A percentile compares a stretch with the other conserved stretches of the same genome.
phyloP scores from a whole-genome alignment of 2,888 invertebrate species.

The Plebejus argus region DNA sequence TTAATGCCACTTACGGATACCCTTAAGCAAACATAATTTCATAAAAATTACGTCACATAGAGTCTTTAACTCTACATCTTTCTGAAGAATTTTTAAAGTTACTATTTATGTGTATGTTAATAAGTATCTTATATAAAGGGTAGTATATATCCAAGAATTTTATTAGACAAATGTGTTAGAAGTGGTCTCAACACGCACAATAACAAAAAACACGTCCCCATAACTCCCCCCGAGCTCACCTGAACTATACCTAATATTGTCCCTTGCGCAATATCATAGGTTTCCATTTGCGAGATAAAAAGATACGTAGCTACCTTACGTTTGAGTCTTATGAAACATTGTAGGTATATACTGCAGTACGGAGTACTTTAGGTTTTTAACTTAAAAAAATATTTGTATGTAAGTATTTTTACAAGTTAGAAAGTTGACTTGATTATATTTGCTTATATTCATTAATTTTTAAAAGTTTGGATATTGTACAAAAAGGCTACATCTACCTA shows the following conservation, averaged over 20 bases:
- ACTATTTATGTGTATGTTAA: too few relatives aligned
- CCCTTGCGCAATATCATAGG: conserved; percentile 23
- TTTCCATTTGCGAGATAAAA: conserved; percentile 28
- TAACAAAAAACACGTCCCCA: conserved; percentile 27
- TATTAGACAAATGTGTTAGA: background rate
- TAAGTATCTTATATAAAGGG: too few relatives aligned
- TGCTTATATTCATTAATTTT: too few relatives aligned
- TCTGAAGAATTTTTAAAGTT: background rate
- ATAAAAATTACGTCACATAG: background rate
- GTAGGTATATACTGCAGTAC: background rate
- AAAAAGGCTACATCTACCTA: background rate
- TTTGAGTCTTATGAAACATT: background rate
- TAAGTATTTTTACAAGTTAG: too few relatives aligned
- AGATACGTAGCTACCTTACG: background rate
- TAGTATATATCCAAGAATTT: background rate
- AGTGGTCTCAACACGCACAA: conserved; percentile 7
- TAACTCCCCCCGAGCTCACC: background rate
- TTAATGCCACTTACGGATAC: too few relatives aligned
- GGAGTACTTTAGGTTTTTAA: background rate
- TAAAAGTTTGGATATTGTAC: background rate
- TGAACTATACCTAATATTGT: conserved; percentile 27
- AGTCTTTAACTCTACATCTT: background rate
- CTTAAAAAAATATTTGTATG: background rate
- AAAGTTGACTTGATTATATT: too few relatives aligned
- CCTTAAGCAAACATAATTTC: too few relatives aligned